Evolutionary conservation across 2,888 invertebrate genomes (phyloP), one percentile per base, ranked within the genome.

Genomic region (Drosophila planitibia): DNA sequence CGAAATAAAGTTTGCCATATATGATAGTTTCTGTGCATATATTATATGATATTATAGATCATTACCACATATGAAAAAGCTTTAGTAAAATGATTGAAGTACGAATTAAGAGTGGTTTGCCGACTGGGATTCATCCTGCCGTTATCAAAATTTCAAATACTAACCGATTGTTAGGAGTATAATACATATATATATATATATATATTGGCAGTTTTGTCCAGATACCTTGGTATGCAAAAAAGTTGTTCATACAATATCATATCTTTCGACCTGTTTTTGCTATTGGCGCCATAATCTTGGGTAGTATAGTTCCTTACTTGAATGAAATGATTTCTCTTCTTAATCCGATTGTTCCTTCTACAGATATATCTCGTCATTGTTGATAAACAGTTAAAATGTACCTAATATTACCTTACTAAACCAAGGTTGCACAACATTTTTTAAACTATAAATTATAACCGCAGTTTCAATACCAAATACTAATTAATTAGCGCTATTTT

Each of bases 341-440:
- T 22, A 14, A 22, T 22, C 22, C 12, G 12, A 22, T 22, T 3
- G 3, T 7, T 44, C 4, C 6, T 14, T 44, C 3, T 14, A 22
- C 3, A 44, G 12, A 14, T 22, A 22, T 22, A 44, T 44, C 44
- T 44, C 3, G 3, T 22, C 14, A 44, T 6, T 6, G 7, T 6
- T 14, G 44, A 22, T 14, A 22, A 44, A 22, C 12, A 22, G 12
- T 6, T 44, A 12, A 22, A 44, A 44, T 22, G 5, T 12, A 3
- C 14, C 12, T 6, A 44, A 6, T 12, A 41, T 41, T n/a, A n/a
- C n/a, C 39, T 9, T n/a, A n/a, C 39, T 4, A 10, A 41, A n/a
- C 39, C 1, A 4, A 9, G 4, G 4, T 4, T n/a, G 9, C 4
- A n/a, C 0, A 4, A 39, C 0, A 19, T 9, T 9, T n/a, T 2